phyloP scores from a whole-genome alignment of 1,140 invertebrate genomes.

The Antheraea pernyi region DNA sequence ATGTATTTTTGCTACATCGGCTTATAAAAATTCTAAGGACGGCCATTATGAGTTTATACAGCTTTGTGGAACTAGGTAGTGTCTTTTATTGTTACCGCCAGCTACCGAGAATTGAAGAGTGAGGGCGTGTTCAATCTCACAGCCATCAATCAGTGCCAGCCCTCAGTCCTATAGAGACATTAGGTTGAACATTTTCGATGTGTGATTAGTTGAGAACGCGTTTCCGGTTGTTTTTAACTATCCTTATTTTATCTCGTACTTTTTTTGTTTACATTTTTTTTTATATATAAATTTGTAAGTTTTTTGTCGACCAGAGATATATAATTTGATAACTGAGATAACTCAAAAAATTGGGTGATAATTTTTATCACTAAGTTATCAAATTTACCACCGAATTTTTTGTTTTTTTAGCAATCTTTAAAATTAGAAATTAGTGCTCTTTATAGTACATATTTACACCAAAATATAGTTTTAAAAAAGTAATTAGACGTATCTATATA shows the following conservation, averaged over 20 bases:
- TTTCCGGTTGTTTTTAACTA: constrained; percentile 42
- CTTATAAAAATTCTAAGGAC: constrained; percentile 4
- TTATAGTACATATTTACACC: too few species aligned
- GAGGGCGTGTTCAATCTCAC: constrained; percentile 51
- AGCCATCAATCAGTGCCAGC: constrained; percentile 44
- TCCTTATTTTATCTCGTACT: constrained; percentile 18
- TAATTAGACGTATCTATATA: too few species aligned
- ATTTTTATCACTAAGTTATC: too few species aligned
- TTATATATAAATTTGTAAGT: neutral
- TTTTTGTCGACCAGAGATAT: neutral
- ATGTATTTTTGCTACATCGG: neutral
- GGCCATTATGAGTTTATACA: neutral
- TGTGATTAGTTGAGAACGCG: constrained; percentile 42
- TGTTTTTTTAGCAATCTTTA: too few species aligned
- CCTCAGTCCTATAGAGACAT: constrained; percentile 53
- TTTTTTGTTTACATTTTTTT: neutral
- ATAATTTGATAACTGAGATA: too few species aligned
- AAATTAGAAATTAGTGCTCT: too few species aligned
- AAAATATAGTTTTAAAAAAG: too few species aligned
- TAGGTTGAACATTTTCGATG: constrained; percentile 37
- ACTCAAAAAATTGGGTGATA: too few species aligned
- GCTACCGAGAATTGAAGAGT: constrained; percentile 40
- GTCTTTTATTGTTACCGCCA: constrained; percentile 40
- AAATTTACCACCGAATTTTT: too few species aligned
- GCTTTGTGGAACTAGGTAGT: neutral